These are phyloP conservation scores for Phaedon cochleariae DNA, from an alignment of 2,888 invertebrate genomes.

Conservation along the genomic window DNA sequence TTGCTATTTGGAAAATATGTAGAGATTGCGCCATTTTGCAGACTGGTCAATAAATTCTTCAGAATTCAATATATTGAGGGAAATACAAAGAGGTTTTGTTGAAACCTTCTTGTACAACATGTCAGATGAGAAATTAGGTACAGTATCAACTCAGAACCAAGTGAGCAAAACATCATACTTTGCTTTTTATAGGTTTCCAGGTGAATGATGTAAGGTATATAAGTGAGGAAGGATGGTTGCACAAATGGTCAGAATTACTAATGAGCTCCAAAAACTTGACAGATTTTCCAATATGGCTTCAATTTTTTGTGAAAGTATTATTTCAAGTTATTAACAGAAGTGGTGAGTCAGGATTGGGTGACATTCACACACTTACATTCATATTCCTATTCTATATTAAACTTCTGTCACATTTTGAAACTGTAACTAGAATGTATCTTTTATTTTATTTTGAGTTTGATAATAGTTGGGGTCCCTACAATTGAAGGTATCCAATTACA, in stretches of 20 bases:
- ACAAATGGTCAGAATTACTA: constrained; percentile 72
- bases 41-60: constrained; percentile 79
- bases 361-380: no score
- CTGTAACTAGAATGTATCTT: no score
- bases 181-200: constrained; percentile 53
- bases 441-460: no score
- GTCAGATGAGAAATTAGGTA: constrained; percentile 66
- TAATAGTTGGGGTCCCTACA: no score
- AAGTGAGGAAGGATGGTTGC: constrained; percentile 75
- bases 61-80: constrained; percentile 75
- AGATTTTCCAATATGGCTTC: constrained; percentile 77
- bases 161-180: background rate
- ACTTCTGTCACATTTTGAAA: no score
- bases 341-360: constrained; percentile 61
- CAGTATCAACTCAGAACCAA: constrained; percentile 31
- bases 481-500: no score
- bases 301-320: constrained; percentile 76
- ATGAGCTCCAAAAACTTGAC: constrained; percentile 65
- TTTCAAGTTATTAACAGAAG: constrained; percentile 76
- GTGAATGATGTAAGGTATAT: constrained; percentile 63
- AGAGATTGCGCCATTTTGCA: constrained; percentile 75
- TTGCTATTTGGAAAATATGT: constrained; percentile 49
- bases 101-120: constrained; percentile 72
- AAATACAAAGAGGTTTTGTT: constrained; percentile 76
- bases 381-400: no score